Evolutionary conservation across 35 echinoderm and acorn worm species (phyloP).

Genomic region (Anneissia japonica): DNA sequence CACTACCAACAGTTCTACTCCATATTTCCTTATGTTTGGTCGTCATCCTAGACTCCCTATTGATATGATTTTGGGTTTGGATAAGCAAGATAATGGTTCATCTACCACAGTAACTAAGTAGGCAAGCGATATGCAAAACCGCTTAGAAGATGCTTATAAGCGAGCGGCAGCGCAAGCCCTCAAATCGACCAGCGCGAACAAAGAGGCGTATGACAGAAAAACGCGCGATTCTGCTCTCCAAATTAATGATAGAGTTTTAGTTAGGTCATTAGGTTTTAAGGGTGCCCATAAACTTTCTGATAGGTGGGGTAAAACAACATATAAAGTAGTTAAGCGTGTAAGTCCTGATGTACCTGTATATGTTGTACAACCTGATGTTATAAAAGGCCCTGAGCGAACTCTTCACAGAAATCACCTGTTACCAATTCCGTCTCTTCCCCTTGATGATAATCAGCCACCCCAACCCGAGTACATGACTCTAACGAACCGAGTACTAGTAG

Average conservation of each 20-base stretch:
- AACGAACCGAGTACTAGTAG: too few relatives aligned
- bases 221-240: neutral
- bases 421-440: neutral
- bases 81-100: neutral
- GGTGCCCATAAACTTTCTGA: too few relatives aligned
- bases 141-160: neutral
- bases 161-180: neutral
- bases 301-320: neutral
- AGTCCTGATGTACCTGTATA: conserved; percentile 42
- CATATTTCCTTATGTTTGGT: conserved; percentile 22
- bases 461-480: too few relatives aligned
- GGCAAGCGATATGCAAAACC: neutral
- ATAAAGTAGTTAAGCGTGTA: neutral
- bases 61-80: neutral
- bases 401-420: conserved; percentile 50
- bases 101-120: neutral
- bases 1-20: neutral
- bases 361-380: conserved; percentile 45
- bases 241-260: too few relatives aligned
- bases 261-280: too few relatives aligned
- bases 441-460: too few relatives aligned
- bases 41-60: conserved; percentile 19
- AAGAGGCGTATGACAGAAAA: neutral
- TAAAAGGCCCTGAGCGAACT: neutral
- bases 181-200: neutral